phyloP scores from a whole-genome alignment of 2,888 invertebrate genomes.

The Diaphora mendica region DNA sequence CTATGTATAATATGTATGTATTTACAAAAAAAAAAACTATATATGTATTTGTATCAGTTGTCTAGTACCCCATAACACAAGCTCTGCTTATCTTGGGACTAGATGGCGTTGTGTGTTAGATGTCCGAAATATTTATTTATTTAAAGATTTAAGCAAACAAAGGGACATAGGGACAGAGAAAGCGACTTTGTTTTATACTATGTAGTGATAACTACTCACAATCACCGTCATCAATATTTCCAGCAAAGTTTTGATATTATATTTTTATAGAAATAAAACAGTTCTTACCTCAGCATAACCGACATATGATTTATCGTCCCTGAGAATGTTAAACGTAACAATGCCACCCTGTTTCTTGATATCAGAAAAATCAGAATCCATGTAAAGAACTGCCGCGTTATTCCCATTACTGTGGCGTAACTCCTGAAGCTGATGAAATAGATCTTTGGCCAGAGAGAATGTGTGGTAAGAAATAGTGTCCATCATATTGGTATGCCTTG shows the following conservation, averaged over 20 bases:
- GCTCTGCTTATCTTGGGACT: too few species aligned
- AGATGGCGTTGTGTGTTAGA: too few species aligned
- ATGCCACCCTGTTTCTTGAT: slow-evolving; percentile 91
- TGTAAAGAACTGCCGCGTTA: slow-evolving; percentile 90
- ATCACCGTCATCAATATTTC: too few species aligned
- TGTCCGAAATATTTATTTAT: too few species aligned
- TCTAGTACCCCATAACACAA: too few species aligned
- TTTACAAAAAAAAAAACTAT: too few species aligned
- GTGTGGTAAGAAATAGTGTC: slow-evolving; percentile 90
- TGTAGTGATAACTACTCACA: too few species aligned
- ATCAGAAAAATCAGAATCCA: slow-evolving; percentile 89
- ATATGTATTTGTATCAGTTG: too few species aligned
- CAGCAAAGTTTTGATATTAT: background rate
- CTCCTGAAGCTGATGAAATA: slow-evolving; percentile 87
- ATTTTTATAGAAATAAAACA: background rate
- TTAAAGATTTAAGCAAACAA: too few species aligned
- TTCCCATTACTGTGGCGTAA: slow-evolving; percentile 91
- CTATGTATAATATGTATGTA: too few species aligned
- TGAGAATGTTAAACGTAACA: slow-evolving; percentile 94
- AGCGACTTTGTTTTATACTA: too few species aligned
- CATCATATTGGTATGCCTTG: slow-evolving; percentile 81
- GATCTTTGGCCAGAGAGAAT: slow-evolving; percentile 91
- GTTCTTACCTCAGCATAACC: slow-evolving; percentile 94
- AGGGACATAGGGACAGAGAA: too few species aligned
- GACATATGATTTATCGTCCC: slow-evolving; percentile 91